phyloP scores from a whole-genome alignment of 1,140 invertebrate genomes.

The Apocrypta bakeri region DNA sequence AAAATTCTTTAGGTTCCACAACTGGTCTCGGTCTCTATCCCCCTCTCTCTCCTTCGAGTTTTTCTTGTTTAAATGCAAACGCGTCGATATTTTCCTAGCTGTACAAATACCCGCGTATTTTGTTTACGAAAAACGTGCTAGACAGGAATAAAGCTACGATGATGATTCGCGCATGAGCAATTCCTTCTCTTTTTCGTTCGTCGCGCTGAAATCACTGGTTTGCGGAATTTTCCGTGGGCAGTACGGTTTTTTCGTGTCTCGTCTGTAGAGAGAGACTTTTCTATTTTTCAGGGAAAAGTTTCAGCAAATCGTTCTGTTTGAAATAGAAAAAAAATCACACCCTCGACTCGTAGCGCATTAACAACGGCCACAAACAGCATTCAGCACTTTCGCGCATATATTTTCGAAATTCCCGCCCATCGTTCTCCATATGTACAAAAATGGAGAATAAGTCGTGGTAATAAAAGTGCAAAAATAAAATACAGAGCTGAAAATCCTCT shows the following conservation, averaged over 20 bases:
- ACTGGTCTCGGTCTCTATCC: conserved; percentile 21
- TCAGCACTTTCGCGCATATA: neutral
- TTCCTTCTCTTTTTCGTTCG: neutral
- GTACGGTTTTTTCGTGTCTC: no score
- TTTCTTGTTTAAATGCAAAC: conserved; percentile 18
- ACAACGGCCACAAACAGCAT: no score
- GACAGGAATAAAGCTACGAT: neutral
- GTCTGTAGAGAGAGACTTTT: no score
- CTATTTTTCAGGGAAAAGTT: neutral
- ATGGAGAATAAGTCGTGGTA: no score
- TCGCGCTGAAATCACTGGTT: neutral
- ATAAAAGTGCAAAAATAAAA: neutral
- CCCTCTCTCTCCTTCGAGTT: neutral
- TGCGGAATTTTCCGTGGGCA: neutral
- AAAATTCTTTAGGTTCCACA: conserved; percentile 34
- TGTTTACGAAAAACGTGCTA: conserved; percentile 21
- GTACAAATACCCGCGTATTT: conserved; percentile 10
- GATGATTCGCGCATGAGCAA: neutral
- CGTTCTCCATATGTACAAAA: neutral
- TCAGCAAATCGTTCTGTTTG: neutral
- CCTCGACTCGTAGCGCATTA: neutral
- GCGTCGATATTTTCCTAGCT: conserved; percentile 17
- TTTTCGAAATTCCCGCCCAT: neutral
- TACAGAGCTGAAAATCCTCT: neutral
- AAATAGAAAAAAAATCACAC: neutral